Evolutionary conservation across 2,888 invertebrate genomes (phyloP), one percentile per base, ranked within the genome.

Genomic region (Pseudococcus longispinus): DNA sequence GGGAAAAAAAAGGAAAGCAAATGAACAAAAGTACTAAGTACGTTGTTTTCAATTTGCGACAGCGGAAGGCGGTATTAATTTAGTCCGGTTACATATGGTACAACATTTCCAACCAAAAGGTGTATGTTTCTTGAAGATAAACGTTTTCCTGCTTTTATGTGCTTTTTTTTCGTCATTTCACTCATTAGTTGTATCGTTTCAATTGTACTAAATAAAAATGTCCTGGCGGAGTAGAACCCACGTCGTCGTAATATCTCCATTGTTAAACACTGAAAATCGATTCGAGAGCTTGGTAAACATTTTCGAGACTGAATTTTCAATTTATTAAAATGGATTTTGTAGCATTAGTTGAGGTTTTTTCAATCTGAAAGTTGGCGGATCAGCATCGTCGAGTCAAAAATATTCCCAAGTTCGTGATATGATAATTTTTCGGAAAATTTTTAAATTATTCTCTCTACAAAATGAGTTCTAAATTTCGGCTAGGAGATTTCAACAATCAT

Each of bases 31-130:
- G 60, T 23, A 60, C 60, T n/a, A 70, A 29, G 60, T 23, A 60
- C 60, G 60, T 60, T 60, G 60, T 60, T 60, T 60, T 60, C 60
- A 60, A 60, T 60, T 60, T 60, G 60, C 60, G 60, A 60, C 60
- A 60, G 18, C 4, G 13, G 6, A 60, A 60, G 60, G 20, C 23
- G 23, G 60, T 60, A 60, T 60, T 60, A 60, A 60, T 60, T 60
- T 60, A 60, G 60, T 13, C 8, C 60, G 60, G 23, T n/a, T 60
- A 60, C 60, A 60, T 60, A 60, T 60, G 20, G 60, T 60, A 4
- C 60, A 23, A 23, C 20, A 60, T 60, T 60, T 60, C 6, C 20
- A 23, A 60, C 20, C 60, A 60, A 60, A 60, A 23, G 23, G 60
- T 51, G 51, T 60, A 23, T 60, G 60, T 60, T 60, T 60, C 23